A percentile compares a stretch with the other conserved stretches of the same genome.
Evolutionary conservation across 53 echinoderm and acorn worm genomes (phyloP).

Genomic region (Holothuria scabra): DNA sequence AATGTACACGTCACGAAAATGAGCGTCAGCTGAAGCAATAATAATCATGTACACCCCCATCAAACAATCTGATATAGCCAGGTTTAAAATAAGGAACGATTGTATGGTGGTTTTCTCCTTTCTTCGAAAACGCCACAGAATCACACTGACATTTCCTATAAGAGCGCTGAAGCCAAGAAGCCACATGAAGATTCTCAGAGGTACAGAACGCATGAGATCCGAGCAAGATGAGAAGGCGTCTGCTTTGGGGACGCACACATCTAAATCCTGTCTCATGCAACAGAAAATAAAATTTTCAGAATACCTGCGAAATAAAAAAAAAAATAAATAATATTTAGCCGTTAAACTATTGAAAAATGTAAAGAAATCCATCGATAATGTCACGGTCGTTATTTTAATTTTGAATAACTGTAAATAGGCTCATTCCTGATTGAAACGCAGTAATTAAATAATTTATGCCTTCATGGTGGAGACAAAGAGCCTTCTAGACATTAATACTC

Average conservation of each 20-base stretch:
- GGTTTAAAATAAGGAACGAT: conserved; percentile 81
- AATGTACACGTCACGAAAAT: conserved; percentile 78
- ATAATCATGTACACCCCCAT: conserved; percentile 98
- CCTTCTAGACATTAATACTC: too few species aligned
- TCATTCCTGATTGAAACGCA: too few species aligned
- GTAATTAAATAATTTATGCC: too few species aligned
- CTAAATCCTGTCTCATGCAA: conserved; percentile 74
- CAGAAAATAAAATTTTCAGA: conserved; percentile 91
- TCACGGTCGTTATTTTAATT: too few species aligned
- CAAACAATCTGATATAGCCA: conserved; percentile 85
- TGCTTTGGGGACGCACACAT: conserved; percentile 69
- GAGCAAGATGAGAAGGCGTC: conserved; percentile 92
- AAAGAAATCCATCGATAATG: too few species aligned
- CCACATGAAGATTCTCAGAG: conserved; percentile 89
- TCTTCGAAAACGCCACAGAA: conserved; percentile 60
- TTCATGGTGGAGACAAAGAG: too few species aligned
- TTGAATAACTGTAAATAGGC: too few species aligned
- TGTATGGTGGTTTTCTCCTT: conserved; percentile 65
- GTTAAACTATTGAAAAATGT: neutral
- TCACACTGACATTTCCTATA: conserved; percentile 82
- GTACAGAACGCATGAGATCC: conserved; percentile 81
- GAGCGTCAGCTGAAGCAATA: conserved; percentile 79
- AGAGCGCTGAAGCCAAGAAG: conserved; percentile 87
- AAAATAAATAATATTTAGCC: too few species aligned
- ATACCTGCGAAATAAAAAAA: conserved; percentile 49